Evolutionary conservation across 23 tunicate genomes (phyloP).

Genomic region (Trididemnum nubilum): DNA sequence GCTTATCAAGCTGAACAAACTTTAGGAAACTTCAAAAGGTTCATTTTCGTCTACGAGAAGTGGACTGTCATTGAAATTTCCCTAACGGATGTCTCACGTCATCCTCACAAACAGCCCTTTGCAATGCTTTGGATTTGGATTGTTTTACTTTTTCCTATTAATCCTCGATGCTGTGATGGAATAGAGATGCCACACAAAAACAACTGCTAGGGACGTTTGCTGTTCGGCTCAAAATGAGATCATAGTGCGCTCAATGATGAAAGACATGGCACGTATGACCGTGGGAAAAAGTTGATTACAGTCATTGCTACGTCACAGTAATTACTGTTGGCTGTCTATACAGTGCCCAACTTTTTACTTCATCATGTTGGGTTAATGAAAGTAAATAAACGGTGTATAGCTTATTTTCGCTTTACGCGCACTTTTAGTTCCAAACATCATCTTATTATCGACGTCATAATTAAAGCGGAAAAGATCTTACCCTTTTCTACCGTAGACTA

Average conservation of each 20-base stretch:
- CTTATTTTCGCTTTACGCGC: too few species aligned
- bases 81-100: slow-evolving; percentile 7
- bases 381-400: too few species aligned
- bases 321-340: neutral
- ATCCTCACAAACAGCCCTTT: neutral
- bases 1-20: neutral
- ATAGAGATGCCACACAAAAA: neutral
- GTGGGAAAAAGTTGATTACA: slow-evolving; percentile 7
- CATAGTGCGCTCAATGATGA: neutral
- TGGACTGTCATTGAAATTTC: neutral
- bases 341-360: too few species aligned
- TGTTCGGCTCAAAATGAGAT: neutral
- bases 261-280: neutral
- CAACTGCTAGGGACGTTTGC: neutral
- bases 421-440: neutral
- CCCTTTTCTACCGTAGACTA: neutral
- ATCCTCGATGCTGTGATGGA: neutral
- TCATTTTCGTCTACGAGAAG: neutral
- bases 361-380: too few species aligned
- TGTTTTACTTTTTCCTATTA: neutral
- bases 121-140: neutral
- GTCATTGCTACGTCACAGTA: slow-evolving; percentile 21
- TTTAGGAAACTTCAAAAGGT: neutral
- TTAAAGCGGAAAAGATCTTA: neutral
- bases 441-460: neutral